These are phyloP conservation scores for Microctenopoma lineatum DNA, from an alignment of 2,797 vertebrate species.

Conservation along the genomic window DNA sequence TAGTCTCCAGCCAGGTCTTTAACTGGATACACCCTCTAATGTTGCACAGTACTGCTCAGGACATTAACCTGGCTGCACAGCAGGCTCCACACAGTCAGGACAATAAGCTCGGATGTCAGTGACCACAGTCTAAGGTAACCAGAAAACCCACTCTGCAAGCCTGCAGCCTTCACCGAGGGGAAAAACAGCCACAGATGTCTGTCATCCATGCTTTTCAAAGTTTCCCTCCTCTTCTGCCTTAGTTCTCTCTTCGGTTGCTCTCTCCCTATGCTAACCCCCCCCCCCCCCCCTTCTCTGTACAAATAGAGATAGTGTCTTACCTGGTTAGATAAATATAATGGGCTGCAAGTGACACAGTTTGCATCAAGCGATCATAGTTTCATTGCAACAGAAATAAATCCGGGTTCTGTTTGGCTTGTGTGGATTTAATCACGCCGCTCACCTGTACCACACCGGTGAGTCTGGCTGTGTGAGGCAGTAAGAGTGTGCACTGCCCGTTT, in stretches of 20 bases:
- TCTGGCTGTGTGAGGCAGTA: conserved; percentile 70
- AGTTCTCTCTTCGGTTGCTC: conserved; percentile 1
- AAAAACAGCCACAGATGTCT: conserved; percentile 76
- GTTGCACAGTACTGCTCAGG: conserved; percentile 69
- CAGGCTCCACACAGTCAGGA: conserved; percentile 52
- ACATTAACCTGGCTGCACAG: conserved; percentile 61
- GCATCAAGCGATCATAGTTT: conserved; percentile 30
- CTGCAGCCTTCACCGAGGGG: conserved; percentile 42
- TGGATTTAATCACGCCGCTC: conserved; percentile 63
- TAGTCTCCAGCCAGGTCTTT: conserved; percentile 66
- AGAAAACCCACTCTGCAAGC: conserved; percentile 48
- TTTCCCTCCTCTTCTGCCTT: conserved; percentile 58
- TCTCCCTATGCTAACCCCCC: background rate
- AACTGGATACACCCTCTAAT: conserved; percentile 76
- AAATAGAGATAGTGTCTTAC: conserved; percentile 71
- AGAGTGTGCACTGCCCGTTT: conserved; percentile 76
- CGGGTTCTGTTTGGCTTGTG: conserved; percentile 44
- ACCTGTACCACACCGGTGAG: conserved; percentile 75
- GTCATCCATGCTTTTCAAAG: conserved; percentile 74
- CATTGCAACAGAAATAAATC: conserved; percentile 45
- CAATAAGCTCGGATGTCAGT: conserved; percentile 69
- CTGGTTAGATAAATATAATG: conserved; percentile 56
- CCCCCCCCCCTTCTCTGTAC: conserved; percentile 13
- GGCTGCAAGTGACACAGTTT: conserved; percentile 63
- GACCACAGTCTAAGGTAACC: conserved; percentile 58